Base-by-base conservation (phyloP, 2,888 invertebrate species). In the Drosophila nr. perissopoda region DNA sequence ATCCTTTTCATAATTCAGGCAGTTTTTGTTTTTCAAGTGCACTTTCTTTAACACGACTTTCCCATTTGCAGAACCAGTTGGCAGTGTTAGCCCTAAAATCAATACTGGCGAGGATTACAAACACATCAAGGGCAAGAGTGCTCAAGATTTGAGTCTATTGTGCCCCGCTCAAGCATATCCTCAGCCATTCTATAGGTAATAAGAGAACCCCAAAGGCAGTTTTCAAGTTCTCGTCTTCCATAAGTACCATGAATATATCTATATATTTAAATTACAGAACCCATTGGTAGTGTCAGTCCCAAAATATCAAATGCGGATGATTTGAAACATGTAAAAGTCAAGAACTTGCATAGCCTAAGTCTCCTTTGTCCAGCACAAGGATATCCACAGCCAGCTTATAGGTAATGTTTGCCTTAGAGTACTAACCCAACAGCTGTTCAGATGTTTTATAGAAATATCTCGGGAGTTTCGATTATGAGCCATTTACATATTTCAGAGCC, bases 361-460 rank as follows among this genome's bases (percentile, higher is more conserved):
- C 94, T 97, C 76, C 94, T 95, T 83, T 97, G 96, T 91, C 96
- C 96, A 57, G 96, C 96, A 67, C 96, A 97, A 94, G 96, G 95
- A 34, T 95, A 94, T 92, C 95, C 95, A 29, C 94, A 94, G 60
- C 95, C 95, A 36, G 89, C 92, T 65, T 94, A 94, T 93, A 94
- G 94, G 94, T 95, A 94, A 93, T 90, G 4, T 11, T 40, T 7
- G 18, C 1, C 18, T 16, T 16, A 18, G 31, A 46, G 33, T 33
- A 38, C 66, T 18, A 62, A 13, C 62, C 53, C 49, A 62, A 27
- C 38, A 49, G n/a, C n/a, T n/a, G n/a, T n/a, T 46, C 40, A 53
- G 69, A 34, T 48, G 21, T 48, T 57, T 67, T 38, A 10, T 11
- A 25, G 31, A 8, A 25, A 13, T 63, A 27, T 36, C 6, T 10